phyloP scores from a whole-genome alignment of 23 tunicate species.

The Diplosoma virens region DNA sequence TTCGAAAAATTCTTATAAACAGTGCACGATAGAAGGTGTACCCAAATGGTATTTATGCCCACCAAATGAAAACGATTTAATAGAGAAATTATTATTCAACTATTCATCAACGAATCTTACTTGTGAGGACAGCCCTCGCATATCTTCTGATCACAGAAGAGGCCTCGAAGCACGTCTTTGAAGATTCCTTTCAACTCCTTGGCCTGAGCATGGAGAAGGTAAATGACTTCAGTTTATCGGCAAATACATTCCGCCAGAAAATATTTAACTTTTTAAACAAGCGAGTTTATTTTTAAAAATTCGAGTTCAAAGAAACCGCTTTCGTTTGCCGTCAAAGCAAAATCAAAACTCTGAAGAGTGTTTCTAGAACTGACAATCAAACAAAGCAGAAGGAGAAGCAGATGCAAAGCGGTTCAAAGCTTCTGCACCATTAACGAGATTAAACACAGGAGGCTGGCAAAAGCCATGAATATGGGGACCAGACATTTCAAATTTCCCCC shows the following conservation, averaged over 20 bases:
- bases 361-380: too few relatives aligned
- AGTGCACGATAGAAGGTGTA: not conserved
- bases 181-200: constrained; percentile 49
- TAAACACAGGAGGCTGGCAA: too few relatives aligned
- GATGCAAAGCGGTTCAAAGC: too few relatives aligned
- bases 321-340: too few relatives aligned
- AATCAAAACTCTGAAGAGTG: too few relatives aligned
- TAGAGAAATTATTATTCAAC: not conserved
- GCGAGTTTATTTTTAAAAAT: too few relatives aligned
- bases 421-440: too few relatives aligned
- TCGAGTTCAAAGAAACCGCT: too few relatives aligned
- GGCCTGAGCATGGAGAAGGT: constrained; percentile 16
- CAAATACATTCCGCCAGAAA: not conserved
- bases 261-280: too few relatives aligned
- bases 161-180: constrained; percentile 49
- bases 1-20: not conserved
- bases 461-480: too few relatives aligned
- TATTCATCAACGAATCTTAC: too few relatives aligned
- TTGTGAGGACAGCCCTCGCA: constrained; percentile 94
- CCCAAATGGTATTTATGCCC: not conserved
- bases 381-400: too few relatives aligned
- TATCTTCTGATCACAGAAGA: constrained; percentile 87
- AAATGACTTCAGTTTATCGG: not conserved
- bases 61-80: not conserved
- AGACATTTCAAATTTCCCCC: not conserved